Percentiles rank a stretch among this genome's conserved stretches.
Evolutionary conservation across 2,113 vertebrate species (phyloP).

Genomic region (Myotis yumanensis): DNA sequence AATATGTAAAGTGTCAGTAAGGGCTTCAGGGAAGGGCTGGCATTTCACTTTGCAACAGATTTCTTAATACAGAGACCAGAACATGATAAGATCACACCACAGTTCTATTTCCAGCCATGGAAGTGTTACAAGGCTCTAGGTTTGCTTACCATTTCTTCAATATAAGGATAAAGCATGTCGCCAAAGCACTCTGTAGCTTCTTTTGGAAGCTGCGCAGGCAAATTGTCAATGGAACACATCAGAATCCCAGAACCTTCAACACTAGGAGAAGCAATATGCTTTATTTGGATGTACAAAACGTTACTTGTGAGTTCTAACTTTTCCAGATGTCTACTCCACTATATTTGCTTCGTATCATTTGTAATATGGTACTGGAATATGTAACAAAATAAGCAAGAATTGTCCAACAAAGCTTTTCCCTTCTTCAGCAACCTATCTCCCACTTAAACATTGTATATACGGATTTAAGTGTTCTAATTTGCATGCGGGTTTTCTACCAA

Average conservation of each 20-base stretch:
- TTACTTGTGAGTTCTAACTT: not conserved
- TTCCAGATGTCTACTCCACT: not conserved
- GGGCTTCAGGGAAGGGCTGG: not conserved
- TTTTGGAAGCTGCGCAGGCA: conserved; percentile 97
- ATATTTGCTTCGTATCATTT: not conserved
- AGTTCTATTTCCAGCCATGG: conserved; percentile 16
- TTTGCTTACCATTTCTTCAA: conserved; percentile 97
- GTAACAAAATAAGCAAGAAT: not conserved
- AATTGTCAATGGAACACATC: conserved; percentile 99
- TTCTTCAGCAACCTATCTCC: not conserved
- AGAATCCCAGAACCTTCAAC: conserved; percentile 96
- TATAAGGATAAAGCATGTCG: conserved; percentile 94
- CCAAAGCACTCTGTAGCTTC: conserved; percentile 98
- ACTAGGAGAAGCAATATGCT: conserved; percentile 82
- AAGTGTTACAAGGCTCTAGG: not conserved
- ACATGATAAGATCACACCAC: conserved; percentile 24
- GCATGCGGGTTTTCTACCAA: not conserved
- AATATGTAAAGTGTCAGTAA: not conserved
- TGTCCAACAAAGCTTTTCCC: not conserved
- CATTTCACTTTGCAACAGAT: conserved; percentile 83
- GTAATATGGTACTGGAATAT: not conserved
- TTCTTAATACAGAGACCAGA: conserved; percentile 77
- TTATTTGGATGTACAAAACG: conserved; percentile 13
- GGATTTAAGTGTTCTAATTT: not conserved
- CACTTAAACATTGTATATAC: not conserved